These are phyloP conservation scores for Pristiophorus japonicus DNA, from an alignment of 2,113 vertebrate species.

Conservation along the genomic window DNA sequence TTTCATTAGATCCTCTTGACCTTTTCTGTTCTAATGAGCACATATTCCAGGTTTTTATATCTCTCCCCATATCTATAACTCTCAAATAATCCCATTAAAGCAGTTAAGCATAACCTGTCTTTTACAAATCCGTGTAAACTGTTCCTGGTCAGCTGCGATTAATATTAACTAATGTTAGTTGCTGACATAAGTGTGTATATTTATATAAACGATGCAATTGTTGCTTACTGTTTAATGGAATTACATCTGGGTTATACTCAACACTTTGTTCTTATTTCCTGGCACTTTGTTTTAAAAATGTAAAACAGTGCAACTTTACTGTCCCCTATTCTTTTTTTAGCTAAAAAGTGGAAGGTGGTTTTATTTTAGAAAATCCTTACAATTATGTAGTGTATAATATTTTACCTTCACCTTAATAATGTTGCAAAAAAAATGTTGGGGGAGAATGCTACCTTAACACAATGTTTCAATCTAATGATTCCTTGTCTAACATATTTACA, in stretches of 20 bases:
- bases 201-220: background rate
- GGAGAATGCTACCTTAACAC: background rate
- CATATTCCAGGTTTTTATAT: background rate
- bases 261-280: background rate
- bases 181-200: background rate
- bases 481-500: background rate
- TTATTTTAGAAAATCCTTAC: background rate
- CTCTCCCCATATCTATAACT: background rate
- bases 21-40: background rate
- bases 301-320: background rate
- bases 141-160: no score
- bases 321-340: background rate
- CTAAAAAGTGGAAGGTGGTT: background rate
- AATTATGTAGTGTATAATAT: background rate
- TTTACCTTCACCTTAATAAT: background rate
- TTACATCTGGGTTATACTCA: background rate
- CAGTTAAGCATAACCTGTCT: no score
- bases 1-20: background rate
- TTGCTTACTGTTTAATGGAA: background rate
- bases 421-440: background rate
- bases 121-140: no score
- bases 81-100: no score
- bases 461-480: background rate
- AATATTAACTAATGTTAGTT: background rate
- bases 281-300: background rate